Evolutionary conservation across 2,113 vertebrate genomes (phyloP).

Genomic region (Plecotus auritus): DNA sequence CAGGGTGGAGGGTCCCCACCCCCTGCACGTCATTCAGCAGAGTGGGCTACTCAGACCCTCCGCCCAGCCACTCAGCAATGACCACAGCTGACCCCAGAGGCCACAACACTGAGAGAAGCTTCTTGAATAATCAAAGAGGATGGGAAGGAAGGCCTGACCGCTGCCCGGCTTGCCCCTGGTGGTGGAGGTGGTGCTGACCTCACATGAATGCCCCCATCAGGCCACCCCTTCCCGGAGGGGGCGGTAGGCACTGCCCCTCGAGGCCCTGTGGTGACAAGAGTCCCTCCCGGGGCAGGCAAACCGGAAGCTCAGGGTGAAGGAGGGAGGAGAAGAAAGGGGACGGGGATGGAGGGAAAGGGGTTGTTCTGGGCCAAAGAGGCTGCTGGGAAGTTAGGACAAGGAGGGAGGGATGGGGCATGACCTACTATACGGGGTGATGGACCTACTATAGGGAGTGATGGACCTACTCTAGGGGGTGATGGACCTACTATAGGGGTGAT

Average conservation of each 20-base stretch:
- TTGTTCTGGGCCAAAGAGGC: background rate
- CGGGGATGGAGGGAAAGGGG: background rate
- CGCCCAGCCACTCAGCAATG: no score
- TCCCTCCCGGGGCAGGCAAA: rapidly evolving
- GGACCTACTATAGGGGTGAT: no score
- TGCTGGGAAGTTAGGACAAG: background rate
- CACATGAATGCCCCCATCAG: background rate
- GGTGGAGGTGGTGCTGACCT: rapidly evolving
- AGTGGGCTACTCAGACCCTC: background rate
- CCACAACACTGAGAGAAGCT: background rate
- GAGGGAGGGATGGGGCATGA: rapidly evolving
- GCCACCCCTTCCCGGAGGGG: rapidly evolving
- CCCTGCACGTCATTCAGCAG: background rate
- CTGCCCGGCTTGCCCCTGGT: rapidly evolving
- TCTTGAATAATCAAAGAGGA: background rate
- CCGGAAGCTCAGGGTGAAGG: background rate
- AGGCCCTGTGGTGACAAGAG: rapidly evolving
- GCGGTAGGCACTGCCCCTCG: background rate
- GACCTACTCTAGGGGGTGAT: no score
- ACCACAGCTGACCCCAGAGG: background rate
- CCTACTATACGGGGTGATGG: no score
- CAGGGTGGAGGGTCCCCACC: background rate
- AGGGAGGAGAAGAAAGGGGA: no score
- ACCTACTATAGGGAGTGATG: no score
- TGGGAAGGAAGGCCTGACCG: background rate